Base-by-base conservation (phyloP, 2,888 invertebrate species). In the Gonocerus acuteangulatus region DNA sequence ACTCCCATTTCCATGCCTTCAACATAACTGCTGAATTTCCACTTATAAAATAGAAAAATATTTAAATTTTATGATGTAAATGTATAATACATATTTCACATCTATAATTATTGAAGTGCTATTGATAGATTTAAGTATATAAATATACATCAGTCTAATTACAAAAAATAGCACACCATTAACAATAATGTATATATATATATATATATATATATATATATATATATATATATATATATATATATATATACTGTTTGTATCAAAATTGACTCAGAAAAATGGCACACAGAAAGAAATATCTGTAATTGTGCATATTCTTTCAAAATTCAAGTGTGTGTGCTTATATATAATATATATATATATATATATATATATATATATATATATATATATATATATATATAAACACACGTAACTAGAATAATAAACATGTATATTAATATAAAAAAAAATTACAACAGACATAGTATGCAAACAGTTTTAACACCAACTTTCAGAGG, bases 401-500 rank as follows among this genome's bases (percentile, higher is more conserved):
- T 27, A 9, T 27, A 27, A 4, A 27, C 27, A 27, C 27, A 27
- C 27, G 9, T 11, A 13, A 13, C 36, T 34, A 34, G 13, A 9
- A n/a, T n/a, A n/a, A n/a, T n/a, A 27, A 27, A 27, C 9, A 9
- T 27, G 27, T 27, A 27, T 9, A 27, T 27, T 6, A 27, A 27
- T 27, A 27, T 27, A 6, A 27, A 27, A 27, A 27, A 4, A 39
- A 39, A 39, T 39, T 9, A n/a, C 15, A 39, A 6, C 39, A 39
- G 4, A 11, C 3, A 15, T 15, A 39, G n/a, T 9, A 39, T 4
- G n/a, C 15, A 39, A 6, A 39, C 39, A 22, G 13, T 23, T 54
- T 77, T 74, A 87, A 82, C 90, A 89, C 90, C 90, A 91, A 66
- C 88, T 85, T 71, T 87, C 90, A 54, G 77, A 77, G 61, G 77